A percentile compares a stretch with the other conserved stretches of the same genome.
Evolutionary conservation across 2,888 invertebrate genomes (phyloP).

Genomic region (Dinocampus coccinellae): DNA sequence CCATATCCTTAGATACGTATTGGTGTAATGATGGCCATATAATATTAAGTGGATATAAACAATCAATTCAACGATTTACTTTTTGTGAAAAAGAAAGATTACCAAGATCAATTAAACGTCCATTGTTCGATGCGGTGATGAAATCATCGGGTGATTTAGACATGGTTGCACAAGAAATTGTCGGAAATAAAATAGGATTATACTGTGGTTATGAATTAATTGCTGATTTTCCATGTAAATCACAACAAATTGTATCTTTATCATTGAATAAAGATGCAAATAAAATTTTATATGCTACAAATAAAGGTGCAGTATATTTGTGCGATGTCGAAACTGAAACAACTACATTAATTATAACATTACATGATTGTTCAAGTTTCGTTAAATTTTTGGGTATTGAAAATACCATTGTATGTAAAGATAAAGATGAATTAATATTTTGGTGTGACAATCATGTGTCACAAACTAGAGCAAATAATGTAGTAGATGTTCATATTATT

Average conservation of each 20-base stretch:
- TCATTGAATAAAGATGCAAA: constrained; percentile 72
- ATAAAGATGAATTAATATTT: constrained; percentile 43
- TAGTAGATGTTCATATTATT: constrained; percentile 49
- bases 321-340: constrained; percentile 69
- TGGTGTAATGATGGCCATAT: constrained; percentile 56
- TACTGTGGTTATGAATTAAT: constrained; percentile 70
- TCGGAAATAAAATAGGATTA: constrained; percentile 52
- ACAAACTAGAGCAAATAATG: constrained; percentile 19
- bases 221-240: constrained; percentile 61
- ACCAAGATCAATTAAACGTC: constrained; percentile 52
- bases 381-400: constrained; percentile 35
- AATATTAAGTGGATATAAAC: constrained; percentile 61
- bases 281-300: constrained; percentile 71
- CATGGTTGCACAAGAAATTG: constrained; percentile 55
- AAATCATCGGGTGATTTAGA: constrained; percentile 50
- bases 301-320: constrained; percentile 63
- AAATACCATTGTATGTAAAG: constrained; percentile 42
- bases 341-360: constrained; percentile 31
- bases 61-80: constrained; percentile 59
- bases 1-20: constrained; percentile 62
- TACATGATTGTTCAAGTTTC: constrained; percentile 38
- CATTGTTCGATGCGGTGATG: constrained; percentile 61
- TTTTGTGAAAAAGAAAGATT: constrained; percentile 50
- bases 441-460: constrained; percentile 27
- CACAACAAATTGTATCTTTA: constrained; percentile 66